phyloP scores from a whole-genome alignment of 2,113 vertebrate species.

The Orientallactaga bullata region DNA sequence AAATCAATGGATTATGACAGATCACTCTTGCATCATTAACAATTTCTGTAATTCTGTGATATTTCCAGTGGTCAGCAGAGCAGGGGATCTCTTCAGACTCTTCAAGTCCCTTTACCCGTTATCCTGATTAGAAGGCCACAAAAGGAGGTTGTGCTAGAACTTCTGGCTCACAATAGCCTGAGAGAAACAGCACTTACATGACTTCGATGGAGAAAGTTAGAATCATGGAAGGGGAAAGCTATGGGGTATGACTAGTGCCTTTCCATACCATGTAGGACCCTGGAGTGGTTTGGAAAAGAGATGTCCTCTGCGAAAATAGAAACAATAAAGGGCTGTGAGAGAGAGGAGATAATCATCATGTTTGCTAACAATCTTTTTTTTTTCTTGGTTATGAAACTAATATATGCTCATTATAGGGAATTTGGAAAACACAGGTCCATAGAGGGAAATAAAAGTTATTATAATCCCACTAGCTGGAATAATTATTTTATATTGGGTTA shows the following conservation, averaged over 20 bases:
- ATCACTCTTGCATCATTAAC: background rate
- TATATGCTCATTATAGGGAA: constrained; percentile 28
- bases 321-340: background rate
- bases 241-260: background rate
- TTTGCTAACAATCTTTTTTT: constrained; percentile 7
- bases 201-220: background rate
- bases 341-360: background rate
- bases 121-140: background rate
- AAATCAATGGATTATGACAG: background rate
- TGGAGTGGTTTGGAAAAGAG: background rate
- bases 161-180: background rate
- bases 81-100: background rate
- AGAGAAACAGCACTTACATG: background rate
- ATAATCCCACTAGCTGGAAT: constrained; percentile 27
- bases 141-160: background rate
- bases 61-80: background rate
- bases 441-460: constrained; percentile 42
- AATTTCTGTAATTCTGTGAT: background rate
- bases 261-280: fast-evolving
- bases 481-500: constrained; percentile 52
- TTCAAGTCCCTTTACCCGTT: background rate
- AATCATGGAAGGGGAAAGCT: too few relatives aligned
- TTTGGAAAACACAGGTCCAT: constrained; percentile 8
- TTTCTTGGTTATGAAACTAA: background rate
- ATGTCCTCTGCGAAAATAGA: background rate